Evolutionary conservation across 2,888 invertebrate genomes (phyloP), one percentile per base, ranked within the genome.

Genomic region (Spisula solida): DNA sequence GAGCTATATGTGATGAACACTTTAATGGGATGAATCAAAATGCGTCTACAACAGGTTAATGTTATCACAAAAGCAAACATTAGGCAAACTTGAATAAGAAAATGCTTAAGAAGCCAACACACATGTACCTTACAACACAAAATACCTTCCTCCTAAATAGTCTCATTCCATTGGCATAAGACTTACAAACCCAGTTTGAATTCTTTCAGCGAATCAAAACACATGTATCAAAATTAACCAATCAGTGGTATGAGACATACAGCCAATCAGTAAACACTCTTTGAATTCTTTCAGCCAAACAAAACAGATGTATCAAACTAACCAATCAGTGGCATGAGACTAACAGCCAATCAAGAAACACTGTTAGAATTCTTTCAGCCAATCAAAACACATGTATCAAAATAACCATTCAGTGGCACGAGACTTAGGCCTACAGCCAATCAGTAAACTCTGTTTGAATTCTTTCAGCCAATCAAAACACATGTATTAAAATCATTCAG

Each of bases 61-160:
- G 51, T 81, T 82, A 60, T 60, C 82, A 82, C 82, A 82, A 82
- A 82, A 66, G 60, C 66, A 82, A 34, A 82, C 51, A 56, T 60
- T 66, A 56, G 82, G 56, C 66, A 56, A 82, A 82, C 51, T 47
- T 47, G 47, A 51, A 80, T 25, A 80, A 14, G 34, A 78, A 78
- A 47, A 66, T 75, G 75, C 75, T 75, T 4, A 34, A 81, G n/a
- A 29, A 82, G 82, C 82, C 47, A 25, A 47, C 66, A 75, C 75
- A 75, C 34, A 75, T 75, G 18, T 25, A 75, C 75, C 18, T 16
- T 16, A 75, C 18, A 75, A n/a, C 25, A 66, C 25, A 66, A n/a
- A 25, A 66, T 25, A 66, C 25, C 60, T 25, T 25, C 25, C 60
- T 8, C 12, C 6, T 66, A 25, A 25, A n/a, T 25, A 10, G 25